Evolutionary conservation across 2,888 invertebrate genomes (phyloP), one percentile per base, ranked within the genome.

Genomic region (Bembecia ichneumoniformis): DNA sequence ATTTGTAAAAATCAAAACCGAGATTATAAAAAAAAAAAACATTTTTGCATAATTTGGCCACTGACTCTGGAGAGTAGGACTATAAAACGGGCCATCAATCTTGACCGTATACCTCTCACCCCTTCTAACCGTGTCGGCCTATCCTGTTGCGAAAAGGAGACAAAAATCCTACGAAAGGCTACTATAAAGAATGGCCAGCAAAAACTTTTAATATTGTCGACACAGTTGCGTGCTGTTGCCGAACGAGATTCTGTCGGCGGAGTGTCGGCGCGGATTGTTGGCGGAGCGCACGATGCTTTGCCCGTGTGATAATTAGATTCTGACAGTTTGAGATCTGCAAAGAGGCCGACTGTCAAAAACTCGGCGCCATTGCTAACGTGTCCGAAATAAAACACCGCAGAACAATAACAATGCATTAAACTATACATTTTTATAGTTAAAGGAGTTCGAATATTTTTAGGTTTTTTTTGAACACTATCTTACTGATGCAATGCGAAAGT

Each of bases 311-410:
- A 84, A 86, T 86, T 83, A 82, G 81, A 84, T 84, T 84, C 82
- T 77, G 82, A 82, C 83, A 82, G 81, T 71, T 80, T 71, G 77
- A 74, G 73, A 74, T 74, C 72, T 68, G 71, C 81, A 86, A 86
- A 86, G 82, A 74, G 61, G 69, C 82, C 84, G 84, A 76, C 79
- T 82, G 83, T 83, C 83, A 82, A 82, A 78, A 79, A 75, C 68
- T 64, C 77, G 86, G 83, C 84, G 83, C 83, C 83, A 77, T 64
- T 68, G 65, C 69, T 28, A 66, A 67, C 66, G 71, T 63, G 79
- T 63, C 66, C 73, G 76, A 79, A 82, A 82, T 76, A 81, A 82
- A 81, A 73, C 72, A 74, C 63, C 60, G 66, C 61, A 66, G 60
- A 28, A 57, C 52, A 58, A 40, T 40, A 40, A n/a, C 40, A 40